phyloP scores from a whole-genome alignment of 64 coral and sea anemone genomes.

The Orbicella faveolata region DNA sequence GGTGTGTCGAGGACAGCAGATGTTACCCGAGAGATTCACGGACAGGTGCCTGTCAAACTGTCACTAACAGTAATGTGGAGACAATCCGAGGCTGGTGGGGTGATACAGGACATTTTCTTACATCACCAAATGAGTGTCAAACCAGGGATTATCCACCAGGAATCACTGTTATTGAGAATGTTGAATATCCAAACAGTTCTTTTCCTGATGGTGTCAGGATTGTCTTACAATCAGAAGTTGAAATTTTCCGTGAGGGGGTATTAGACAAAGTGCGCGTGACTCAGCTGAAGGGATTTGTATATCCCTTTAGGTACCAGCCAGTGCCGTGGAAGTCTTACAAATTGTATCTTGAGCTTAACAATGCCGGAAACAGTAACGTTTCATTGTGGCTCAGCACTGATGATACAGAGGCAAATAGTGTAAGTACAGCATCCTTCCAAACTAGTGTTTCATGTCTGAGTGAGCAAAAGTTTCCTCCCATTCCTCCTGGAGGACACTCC shows the following conservation, averaged over 20 bases:
- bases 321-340: slow-evolving; percentile 17
- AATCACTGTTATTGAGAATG: slow-evolving; percentile 48
- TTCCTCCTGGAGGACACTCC: no score
- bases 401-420: slow-evolving; percentile 4
- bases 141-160: slow-evolving; percentile 76
- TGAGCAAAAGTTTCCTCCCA: no score
- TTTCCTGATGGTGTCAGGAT: slow-evolving; percentile 66
- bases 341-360: neutral
- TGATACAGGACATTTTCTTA: slow-evolving; percentile 54
- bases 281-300: slow-evolving; percentile 63
- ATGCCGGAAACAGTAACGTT: neutral
- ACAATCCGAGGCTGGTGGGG: slow-evolving; percentile 88
- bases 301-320: slow-evolving; percentile 58
- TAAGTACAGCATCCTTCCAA: neutral
- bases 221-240: slow-evolving; percentile 5
- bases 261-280: neutral
- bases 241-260: neutral
- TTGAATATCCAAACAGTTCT: slow-evolving; percentile 5
- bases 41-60: slow-evolving; percentile 56
- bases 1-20: slow-evolving; percentile 95
- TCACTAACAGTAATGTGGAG: neutral
- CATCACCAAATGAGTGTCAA: slow-evolving; percentile 59
- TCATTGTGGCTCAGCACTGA: slow-evolving; percentile 36
- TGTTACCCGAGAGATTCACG: slow-evolving; percentile 71
- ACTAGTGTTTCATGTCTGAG: no score